Base-by-base conservation (phyloP, 1,140 invertebrate species). In the Drosophila nikananu region DNA sequence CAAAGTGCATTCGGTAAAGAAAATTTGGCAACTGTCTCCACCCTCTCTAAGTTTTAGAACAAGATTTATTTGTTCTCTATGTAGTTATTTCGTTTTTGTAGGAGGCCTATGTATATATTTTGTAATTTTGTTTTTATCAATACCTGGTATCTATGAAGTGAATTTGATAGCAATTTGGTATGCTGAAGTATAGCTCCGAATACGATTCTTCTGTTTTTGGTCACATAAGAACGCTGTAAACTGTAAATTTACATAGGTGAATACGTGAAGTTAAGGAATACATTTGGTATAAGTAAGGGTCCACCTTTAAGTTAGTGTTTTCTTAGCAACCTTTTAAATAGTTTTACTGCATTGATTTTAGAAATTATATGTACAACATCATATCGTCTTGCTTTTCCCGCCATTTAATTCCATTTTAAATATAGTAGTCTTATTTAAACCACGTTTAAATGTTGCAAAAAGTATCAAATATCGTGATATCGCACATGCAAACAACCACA, bases 1-100 rank as follows among this genome's bases (percentile, higher is more conserved):
- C 80, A 87, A 89, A 87, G 81, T 80, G 86, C 60, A 89, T 68
- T 81, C 79, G 60, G 25, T 49, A 52, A 60, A 75, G 57, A 51
- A 61, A 46, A 61, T 60, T 70, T 23, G 72, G 37, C 32, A 46
- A 41, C 35, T 54, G 44, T 75, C 58, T 75, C 59, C 42, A 64
- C 30, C 42, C 42, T 54, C 25, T 60, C 25, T 25, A 42, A 52
- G 17, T 62, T 23, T 13, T 10, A n/a, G 19, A 60, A 44, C 12
- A 49, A 23, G 5, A 60, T 77, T 17, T 62, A 13, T 12, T 57
- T 41, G 25, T 32, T 25, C 17, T 37, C 41, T 46, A 13, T 35
- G 8, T 42, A 41, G 37, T 63, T 63, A 51, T 32, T 68, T 19
- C 4, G 3, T 10, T 17, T 17, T 49, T 9, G 8, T 3, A 12